Evolutionary conservation across 1,140 invertebrate genomes (phyloP), one percentile per base, ranked within the genome.

Genomic region (Brachionus koreanus): DNA sequence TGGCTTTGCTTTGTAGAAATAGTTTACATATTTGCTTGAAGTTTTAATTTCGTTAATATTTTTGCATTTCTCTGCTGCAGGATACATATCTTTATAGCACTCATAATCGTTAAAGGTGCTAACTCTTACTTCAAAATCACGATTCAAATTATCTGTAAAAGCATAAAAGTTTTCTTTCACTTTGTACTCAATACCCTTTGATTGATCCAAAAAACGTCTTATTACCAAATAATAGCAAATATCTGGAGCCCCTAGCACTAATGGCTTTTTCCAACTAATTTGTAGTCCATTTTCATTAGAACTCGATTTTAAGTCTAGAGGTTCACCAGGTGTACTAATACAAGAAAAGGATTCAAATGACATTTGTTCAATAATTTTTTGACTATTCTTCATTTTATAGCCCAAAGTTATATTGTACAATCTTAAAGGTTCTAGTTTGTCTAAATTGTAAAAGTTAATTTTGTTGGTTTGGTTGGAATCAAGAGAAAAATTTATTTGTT

Each of bases 141-240:
- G 7, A 3, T 74, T 49, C 12, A 74, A 29, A 3, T 74, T 42
- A 43, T 46, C 42, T 46, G 10, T 46, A 19, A 74, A 46, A 19
- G 10, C 25, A 74, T 29, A 49, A 9, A 4, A 19, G 6, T 10
- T 25, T 25, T 19, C 10, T n/a, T 5, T 46, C 43, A 19, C 43
- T 46, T 33, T 25, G n/a, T 46, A 25, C 10, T 74, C 39, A 46
- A 10, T 9, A 74, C 16, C 13, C 57, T 79, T 57, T 13, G 76
- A 39, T 29, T 39, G 7, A 23, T 39, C 35, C 10, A 61, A 65
- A 65, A 42, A 57, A 12, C 49, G 76, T 39, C 23, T 79, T 9
- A 10, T 6, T 16, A 79, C 29, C 5, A 61, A 42, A 65, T 79
- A 79, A 65, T 79, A 79, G 42, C 76, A 79, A 35, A 79, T 57